Base-by-base conservation (phyloP, 2,113 vertebrate species). In the Actinemys pallida region DNA sequence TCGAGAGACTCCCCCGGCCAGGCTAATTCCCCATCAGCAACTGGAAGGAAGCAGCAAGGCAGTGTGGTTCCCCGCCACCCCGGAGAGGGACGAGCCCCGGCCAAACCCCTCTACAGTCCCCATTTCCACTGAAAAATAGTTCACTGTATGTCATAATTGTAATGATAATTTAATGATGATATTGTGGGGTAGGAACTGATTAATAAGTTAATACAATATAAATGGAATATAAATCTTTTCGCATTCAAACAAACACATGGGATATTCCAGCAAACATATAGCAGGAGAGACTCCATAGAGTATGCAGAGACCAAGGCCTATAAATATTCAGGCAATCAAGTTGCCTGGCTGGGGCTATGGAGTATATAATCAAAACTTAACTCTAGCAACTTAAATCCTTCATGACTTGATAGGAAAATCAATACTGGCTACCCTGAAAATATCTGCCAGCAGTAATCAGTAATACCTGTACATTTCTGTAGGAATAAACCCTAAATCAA, bases 231-330 rank as follows among this genome's bases (percentile, higher is more conserved):
- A 80, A 16, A 84, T 3, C 31, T 86, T 89, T 95, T 95, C 19
- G 52, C 90, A 92, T 95, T 80, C 92, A 93, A 93, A 95, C 13
- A 91, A 89, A 56, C 19, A 35, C 76, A 84, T 42, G 59, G 27
- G 89, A 81, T 86, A 39, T 42, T 45, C 22, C 8, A 81, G n/a
- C 17, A 69, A 84, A 89, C 86, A 80, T n/a, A 84, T 0, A 12
- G 29, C 35, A 56, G 76, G 76, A 92, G 83, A 78, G 49, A 13
- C 2, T 72, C 20, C 86, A 22, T 49, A 27, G 5, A 5, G 12
- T 57, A 83, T 81, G 80, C 84, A 39, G 24, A 89, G 88, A 94
- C 39, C 69, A 81, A 69, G 80, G 42, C 49, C 52, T 88, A 76
- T 31, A 76, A 56, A 59, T 86, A 69, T 35, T 13, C 69, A 76